Base-by-base conservation (phyloP, 2,888 invertebrate genomes). In the Pristionchus japonicus region DNA sequence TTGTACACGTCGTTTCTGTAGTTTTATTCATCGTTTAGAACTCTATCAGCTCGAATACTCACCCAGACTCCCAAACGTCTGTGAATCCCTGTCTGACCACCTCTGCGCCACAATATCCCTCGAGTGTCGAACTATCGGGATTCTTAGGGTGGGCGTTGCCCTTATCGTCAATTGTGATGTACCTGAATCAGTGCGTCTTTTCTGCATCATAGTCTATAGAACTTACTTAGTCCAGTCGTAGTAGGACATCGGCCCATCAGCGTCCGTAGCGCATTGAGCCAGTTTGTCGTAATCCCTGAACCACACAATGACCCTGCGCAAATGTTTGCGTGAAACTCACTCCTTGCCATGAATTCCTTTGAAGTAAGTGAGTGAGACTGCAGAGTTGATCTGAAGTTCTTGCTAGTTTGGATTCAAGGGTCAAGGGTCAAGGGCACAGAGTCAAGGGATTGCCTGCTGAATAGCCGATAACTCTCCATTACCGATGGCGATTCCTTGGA, bases 401-500 rank as follows among this genome's bases (percentile, higher is more conserved):
- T 64, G 17, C 27, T 64, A 27, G 6, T 64, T 64, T 57, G 13
- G 61, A 64, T 6, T 64, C 23, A n/a, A 70, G 9, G 31, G 23
- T 40, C 40, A 31, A n/a, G n/a, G n/a, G n/a, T n/a, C n/a, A n/a
- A n/a, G n/a, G n/a, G n/a, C n/a, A n/a, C n/a, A n/a, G n/a, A n/a
- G n/a, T n/a, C n/a, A n/a, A n/a, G n/a, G n/a, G n/a, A n/a, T n/a
- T 43, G n/a, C 43, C 43, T 94, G 94, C 61, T 92, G 89, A 74
- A 90, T 88, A 77, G 90, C 91, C 80, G 91, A 92, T 43, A 94
- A 89, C 49, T 91, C 90, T 85, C 93, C 94, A 89, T 94, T 94
- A 89, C 94, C 94, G 61, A 94, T 93, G 11, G 92, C 94, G 13
- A 94, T 90, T 80, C 94, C 93, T 49, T 88, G 89, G 43, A 93